Evolutionary conservation across 1,140 invertebrate species (phyloP).

Genomic region (Platyscapa corneri): DNA sequence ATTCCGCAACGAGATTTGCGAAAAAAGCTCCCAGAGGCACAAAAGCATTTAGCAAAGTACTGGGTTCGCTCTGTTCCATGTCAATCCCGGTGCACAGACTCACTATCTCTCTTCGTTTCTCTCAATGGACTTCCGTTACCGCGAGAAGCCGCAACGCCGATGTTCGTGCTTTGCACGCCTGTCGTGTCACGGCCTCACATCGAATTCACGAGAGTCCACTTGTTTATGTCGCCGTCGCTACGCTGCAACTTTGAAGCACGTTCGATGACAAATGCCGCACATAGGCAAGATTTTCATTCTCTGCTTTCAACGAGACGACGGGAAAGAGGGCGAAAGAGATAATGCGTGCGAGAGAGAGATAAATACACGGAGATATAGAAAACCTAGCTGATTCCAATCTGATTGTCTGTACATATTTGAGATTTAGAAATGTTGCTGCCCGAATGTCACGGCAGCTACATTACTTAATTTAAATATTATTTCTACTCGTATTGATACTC

Average conservation of each 20-base stretch:
- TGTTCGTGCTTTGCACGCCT: background rate
- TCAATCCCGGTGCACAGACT: background rate
- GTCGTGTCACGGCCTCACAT: background rate
- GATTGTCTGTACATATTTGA: too few species aligned
- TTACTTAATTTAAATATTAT: too few species aligned
- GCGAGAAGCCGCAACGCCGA: background rate
- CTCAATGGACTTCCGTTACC: background rate
- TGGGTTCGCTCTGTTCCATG: background rate
- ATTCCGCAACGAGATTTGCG: background rate
- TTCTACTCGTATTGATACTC: too few species aligned
- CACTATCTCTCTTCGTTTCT: background rate
- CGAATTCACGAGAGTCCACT: conserved; percentile 25
- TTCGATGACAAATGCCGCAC: background rate
- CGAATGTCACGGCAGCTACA: too few species aligned
- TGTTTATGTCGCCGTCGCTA: conserved; percentile 3
- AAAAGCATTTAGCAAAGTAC: conserved; percentile 33
- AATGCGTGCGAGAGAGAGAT: background rate
- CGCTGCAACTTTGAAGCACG: conserved; percentile 29
- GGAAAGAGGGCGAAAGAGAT: background rate
- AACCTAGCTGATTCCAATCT: too few species aligned
- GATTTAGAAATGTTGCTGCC: too few species aligned
- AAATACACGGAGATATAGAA: background rate
- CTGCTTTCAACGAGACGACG: background rate
- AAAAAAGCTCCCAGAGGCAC: background rate
- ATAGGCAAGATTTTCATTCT: background rate